Conservation (phyloP, 2,797 vertebrate genomes). For the Mareca penelope region DNA sequence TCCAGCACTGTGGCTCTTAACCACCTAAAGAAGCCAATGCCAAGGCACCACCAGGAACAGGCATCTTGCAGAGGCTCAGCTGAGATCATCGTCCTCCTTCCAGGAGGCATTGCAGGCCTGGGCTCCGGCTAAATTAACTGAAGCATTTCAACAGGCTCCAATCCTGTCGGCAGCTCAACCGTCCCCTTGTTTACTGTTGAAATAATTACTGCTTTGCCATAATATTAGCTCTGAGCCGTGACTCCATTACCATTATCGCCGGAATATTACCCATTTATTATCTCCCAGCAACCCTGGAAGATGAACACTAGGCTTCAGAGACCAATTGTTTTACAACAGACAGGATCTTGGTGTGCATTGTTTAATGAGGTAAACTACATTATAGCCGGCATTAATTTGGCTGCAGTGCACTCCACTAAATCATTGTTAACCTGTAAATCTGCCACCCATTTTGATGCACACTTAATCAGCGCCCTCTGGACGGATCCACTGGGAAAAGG, state of each 20-base stretch:
- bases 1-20: neutral
- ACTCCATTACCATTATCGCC: constrained; percentile 82
- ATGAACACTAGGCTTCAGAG: constrained; percentile 83
- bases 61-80: neutral
- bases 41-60: neutral
- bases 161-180: constrained; percentile 78
- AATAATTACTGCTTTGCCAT: constrained; percentile 86
- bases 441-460: constrained; percentile 61
- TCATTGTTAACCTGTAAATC: constrained; percentile 79
- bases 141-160: constrained; percentile 72
- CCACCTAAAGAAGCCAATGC: neutral
- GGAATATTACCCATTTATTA: constrained; percentile 85
- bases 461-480: constrained; percentile 3
- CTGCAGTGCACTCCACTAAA: constrained; percentile 64
- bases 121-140: constrained; percentile 48
- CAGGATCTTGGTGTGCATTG: constrained; percentile 80
- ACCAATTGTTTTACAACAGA: constrained; percentile 82
- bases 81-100: neutral
- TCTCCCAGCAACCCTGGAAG: constrained; percentile 82
- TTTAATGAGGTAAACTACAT: constrained; percentile 84
- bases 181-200: constrained; percentile 84
- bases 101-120: neutral
- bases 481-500: neutral
- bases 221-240: constrained; percentile 86
- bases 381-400: constrained; percentile 76